A percentile compares a stretch with the other conserved stretches of the same genome.
Conservation (phyloP, 2,113 vertebrate species). For the Echinops telfairi region DNA sequence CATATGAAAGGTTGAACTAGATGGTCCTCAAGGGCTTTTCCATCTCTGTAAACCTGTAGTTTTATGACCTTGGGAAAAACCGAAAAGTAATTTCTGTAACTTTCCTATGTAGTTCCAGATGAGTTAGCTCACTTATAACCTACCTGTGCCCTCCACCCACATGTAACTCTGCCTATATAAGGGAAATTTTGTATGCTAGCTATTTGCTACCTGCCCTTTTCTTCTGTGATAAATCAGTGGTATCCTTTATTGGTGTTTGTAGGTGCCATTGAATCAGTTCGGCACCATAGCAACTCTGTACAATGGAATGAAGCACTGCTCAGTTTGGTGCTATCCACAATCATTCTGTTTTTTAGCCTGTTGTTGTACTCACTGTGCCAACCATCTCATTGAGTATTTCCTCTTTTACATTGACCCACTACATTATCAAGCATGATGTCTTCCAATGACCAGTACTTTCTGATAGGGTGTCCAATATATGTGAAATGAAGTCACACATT, state of each 20-base stretch:
- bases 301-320: too few species aligned
- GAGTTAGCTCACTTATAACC: too few species aligned
- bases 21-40: not conserved
- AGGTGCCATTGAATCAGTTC: not conserved
- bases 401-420: not conserved
- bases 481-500: not conserved
- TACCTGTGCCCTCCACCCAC: too few species aligned
- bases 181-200: too few species aligned
- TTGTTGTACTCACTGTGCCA: not conserved
- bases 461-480: not conserved
- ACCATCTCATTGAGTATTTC: not conserved
- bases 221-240: too few species aligned
- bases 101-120: conserved; percentile 1
- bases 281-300: too few species aligned
- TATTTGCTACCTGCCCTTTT: too few species aligned
- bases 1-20: not conserved
- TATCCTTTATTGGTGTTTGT: not conserved
- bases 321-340: not conserved
- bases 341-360: not conserved
- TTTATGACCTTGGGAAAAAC: not conserved
- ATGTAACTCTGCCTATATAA: too few species aligned
- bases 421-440: not conserved
- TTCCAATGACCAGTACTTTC: not conserved
- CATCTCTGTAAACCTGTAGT: not conserved
- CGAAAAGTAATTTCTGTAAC: not conserved